phyloP scores from a whole-genome alignment of 2,888 invertebrate species.

The Vesta saturnalis region DNA sequence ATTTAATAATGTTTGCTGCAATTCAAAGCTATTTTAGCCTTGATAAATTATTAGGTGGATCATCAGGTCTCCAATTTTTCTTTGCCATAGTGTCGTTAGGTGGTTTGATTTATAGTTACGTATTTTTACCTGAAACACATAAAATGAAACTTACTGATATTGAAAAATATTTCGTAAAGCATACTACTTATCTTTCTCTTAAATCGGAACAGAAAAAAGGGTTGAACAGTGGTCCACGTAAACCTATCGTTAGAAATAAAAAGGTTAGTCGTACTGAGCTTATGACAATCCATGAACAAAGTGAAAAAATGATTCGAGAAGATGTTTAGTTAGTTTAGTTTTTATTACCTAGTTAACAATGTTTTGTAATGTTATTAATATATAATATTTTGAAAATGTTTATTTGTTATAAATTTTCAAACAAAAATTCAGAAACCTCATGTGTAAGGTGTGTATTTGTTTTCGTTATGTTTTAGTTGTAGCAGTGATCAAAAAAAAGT shows the following conservation, averaged over 20 bases:
- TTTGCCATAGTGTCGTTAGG: conserved; percentile 64
- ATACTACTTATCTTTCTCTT: conserved; percentile 51
- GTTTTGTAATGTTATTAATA: too few species aligned
- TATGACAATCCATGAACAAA: conserved; percentile 12
- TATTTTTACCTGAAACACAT: conserved; percentile 65
- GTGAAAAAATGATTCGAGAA: conserved; percentile 21
- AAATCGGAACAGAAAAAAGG: conserved; percentile 10
- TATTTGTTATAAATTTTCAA: too few species aligned
- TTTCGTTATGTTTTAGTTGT: too few species aligned
- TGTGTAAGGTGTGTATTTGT: too few species aligned
- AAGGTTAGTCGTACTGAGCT: not conserved
- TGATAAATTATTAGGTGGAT: conserved; percentile 57
- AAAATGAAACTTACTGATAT: conserved; percentile 64
- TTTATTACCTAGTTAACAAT: not conserved
- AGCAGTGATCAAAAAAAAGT: too few species aligned
- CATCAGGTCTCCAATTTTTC: conserved; percentile 66
- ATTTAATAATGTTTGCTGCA: conserved; percentile 67
- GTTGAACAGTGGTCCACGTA: not conserved
- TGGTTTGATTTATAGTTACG: conserved; percentile 59
- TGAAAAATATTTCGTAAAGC: conserved; percentile 62
- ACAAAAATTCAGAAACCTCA: too few species aligned
- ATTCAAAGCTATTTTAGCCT: conserved; percentile 64
- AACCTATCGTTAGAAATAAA: conserved; percentile 22
- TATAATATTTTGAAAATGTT: too few species aligned
- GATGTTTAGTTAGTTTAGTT: conserved; percentile 11